These are phyloP conservation scores for Albula glossodonta DNA, from an alignment of 2,113 vertebrate species.

Conservation along the genomic window DNA sequence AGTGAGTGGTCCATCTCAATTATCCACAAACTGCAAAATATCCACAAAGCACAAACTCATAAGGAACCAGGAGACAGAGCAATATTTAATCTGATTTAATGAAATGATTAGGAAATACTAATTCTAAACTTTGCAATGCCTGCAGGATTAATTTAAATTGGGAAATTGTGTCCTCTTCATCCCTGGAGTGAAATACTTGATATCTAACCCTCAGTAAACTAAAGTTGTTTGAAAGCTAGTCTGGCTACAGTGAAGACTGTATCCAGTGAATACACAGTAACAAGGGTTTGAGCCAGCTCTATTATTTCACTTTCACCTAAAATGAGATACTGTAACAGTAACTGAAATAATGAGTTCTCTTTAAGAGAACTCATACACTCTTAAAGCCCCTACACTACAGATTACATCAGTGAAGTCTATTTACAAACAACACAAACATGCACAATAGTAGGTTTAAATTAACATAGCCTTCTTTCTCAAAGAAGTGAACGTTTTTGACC, in stretches of 20 bases:
- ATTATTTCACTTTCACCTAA: neutral
- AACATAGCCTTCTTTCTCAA: neutral
- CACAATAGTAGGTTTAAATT: neutral
- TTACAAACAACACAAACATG: neutral
- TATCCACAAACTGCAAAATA: constrained; percentile 8
- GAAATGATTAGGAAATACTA: constrained; percentile 9
- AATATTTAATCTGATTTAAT: constrained; percentile 15
- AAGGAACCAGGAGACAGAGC: neutral
- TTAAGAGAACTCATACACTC: neutral
- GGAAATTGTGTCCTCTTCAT: neutral
- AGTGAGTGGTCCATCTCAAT: constrained; percentile 6
- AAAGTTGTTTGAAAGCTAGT: neutral
- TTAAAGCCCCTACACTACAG: neutral
- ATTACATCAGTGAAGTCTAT: neutral
- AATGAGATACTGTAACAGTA: neutral
- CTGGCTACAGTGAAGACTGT: neutral
- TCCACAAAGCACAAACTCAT: neutral
- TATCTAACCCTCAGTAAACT: neutral
- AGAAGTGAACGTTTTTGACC: neutral
- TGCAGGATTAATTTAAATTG: neutral
- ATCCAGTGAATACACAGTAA: neutral
- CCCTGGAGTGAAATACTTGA: neutral
- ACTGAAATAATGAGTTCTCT: neutral
- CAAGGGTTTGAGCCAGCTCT: neutral
- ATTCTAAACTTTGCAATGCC: neutral